Percentiles rank a stretch among this genome's conserved stretches.
phyloP scores from a whole-genome alignment of 2,888 invertebrate genomes.

The Deroplatys truncata region DNA sequence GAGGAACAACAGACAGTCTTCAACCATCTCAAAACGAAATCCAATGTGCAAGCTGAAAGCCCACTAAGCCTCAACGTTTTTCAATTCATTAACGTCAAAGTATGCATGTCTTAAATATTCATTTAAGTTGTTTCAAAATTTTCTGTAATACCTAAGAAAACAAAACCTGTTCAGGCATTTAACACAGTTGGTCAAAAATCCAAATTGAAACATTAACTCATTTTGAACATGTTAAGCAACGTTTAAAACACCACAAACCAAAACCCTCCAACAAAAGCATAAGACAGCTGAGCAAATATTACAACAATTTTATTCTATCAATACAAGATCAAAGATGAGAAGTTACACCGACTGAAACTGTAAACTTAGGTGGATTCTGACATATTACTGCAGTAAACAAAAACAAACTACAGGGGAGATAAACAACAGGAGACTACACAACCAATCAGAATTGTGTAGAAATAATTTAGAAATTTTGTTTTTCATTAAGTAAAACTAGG shows the following conservation, averaged over 20 bases:
- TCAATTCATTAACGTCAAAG: conserved; percentile 26
- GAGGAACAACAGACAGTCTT: neutral
- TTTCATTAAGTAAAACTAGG: neutral
- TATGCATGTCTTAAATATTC: neutral
- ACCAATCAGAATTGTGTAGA: neutral
- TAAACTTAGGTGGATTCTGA: conserved; percentile 31
- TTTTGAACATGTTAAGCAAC: neutral
- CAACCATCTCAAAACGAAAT: conserved; percentile 24
- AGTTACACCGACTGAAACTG: conserved; percentile 26
- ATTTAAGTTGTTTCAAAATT: conserved; percentile 8
- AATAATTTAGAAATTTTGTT: neutral
- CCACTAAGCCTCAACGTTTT: conserved; percentile 29
- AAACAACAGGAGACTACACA: neutral
- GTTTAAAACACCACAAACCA: conserved; percentile 12
- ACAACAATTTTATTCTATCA: conserved; percentile 5
- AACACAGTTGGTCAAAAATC: neutral
- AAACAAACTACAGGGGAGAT: conserved; percentile 23
- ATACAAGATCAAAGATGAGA: conserved; percentile 9
- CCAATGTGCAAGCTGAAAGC: conserved; percentile 25
- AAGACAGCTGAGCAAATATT: conserved; percentile 9
- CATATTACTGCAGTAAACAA: conserved; percentile 31
- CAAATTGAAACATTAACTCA: neutral
- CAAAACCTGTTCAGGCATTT: neutral
- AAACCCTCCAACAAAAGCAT: conserved; percentile 20
- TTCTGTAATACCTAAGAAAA: neutral